Conservation (phyloP, 2,888 invertebrate genomes). For the Crepidodera aurea region DNA sequence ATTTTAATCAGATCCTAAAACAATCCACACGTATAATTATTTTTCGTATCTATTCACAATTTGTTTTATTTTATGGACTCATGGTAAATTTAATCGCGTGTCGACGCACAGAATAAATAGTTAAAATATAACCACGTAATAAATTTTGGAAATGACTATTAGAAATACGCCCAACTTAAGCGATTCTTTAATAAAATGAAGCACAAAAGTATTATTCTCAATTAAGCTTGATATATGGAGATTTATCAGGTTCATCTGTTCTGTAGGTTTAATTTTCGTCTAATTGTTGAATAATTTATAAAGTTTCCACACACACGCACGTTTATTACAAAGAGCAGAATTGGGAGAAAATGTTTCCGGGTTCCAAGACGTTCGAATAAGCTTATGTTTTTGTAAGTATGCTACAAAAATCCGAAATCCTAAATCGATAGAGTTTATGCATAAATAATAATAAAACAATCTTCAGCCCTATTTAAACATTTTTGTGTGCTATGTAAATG, state of each 20-base stretch:
- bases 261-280: constrained; percentile 19
- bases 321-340: not conserved
- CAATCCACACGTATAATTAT: too few species aligned
- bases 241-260: constrained; percentile 18
- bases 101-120: constrained; percentile 3
- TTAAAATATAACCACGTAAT: constrained; percentile 2
- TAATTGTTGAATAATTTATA: constrained; percentile 19
- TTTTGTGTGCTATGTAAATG: not conserved
- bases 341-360: not conserved
- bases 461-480: not conserved
- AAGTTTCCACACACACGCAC: constrained; percentile 9
- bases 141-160: constrained; percentile 10
- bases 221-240: constrained; percentile 19
- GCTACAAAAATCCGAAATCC: not conserved
- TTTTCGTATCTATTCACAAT: too few species aligned
- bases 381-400: not conserved
- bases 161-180: constrained; percentile 11
- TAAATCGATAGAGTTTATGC: not conserved
- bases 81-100: constrained; percentile 2
- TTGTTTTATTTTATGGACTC: not conserved
- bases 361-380: constrained; percentile 9
- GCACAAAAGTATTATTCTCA: constrained; percentile 18
- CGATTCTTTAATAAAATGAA: constrained; percentile 17
- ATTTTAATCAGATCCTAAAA: too few species aligned
- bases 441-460: constrained; percentile 2